These are phyloP conservation scores for Schizaphis graminum DNA, from an alignment of 2,888 invertebrate species.

Conservation along the genomic window DNA sequence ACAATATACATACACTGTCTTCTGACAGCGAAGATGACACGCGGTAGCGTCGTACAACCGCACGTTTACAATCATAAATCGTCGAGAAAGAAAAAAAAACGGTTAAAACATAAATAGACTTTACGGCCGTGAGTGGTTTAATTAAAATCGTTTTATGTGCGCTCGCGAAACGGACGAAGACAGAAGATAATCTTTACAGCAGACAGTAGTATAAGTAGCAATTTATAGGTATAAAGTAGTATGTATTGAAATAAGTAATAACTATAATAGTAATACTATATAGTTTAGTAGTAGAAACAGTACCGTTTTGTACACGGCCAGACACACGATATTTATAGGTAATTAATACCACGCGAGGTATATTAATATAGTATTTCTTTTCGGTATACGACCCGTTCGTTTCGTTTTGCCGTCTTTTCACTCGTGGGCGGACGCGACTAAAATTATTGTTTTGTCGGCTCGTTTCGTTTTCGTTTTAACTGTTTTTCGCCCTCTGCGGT, in stretches of 20 bases:
- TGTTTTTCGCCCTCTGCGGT: not conserved
- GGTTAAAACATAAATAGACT: constrained; percentile 31
- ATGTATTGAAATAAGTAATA: not conserved
- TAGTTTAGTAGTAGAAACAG: not conserved
- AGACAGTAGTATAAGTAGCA: not conserved
- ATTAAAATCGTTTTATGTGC: constrained; percentile 57
- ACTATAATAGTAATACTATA: not conserved
- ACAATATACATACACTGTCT: not conserved
- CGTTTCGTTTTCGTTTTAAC: not conserved
- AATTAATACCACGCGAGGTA: constrained; percentile 40
- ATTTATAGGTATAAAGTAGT: not conserved
- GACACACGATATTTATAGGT: constrained; percentile 22
- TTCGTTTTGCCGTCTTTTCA: not conserved
- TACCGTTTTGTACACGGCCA: constrained; percentile 16
- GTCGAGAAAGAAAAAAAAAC: not conserved
- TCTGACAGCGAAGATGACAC: not conserved
- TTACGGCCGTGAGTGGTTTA: constrained; percentile 58
- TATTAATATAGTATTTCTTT: constrained; percentile 15
- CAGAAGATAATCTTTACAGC: constrained; percentile 4
- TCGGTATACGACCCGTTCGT: not conserved
- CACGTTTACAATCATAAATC: not conserved
- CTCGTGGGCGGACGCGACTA: not conserved
- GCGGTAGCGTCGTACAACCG: not conserved
- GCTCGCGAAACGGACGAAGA: not conserved
- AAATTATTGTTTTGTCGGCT: constrained; percentile 33